Conservation (phyloP, 1,140 invertebrate genomes). For the Drosophila serrata region DNA sequence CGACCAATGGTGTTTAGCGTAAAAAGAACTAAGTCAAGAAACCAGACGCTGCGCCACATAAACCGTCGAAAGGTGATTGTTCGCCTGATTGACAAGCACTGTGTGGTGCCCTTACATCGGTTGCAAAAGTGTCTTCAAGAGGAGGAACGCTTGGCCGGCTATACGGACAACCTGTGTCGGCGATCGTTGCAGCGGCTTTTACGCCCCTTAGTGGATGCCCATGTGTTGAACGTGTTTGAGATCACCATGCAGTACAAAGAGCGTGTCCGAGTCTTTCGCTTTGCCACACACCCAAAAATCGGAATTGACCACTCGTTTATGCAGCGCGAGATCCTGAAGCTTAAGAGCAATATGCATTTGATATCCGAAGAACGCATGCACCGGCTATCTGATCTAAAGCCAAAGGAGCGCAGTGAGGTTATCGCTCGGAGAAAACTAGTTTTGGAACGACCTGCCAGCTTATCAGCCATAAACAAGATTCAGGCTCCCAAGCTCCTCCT, state of each 20-base stretch:
- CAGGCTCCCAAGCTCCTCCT: constrained; percentile 89
- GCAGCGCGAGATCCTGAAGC: constrained; percentile 59
- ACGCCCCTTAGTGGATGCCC: constrained; percentile 35
- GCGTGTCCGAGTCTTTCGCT: constrained; percentile 55
- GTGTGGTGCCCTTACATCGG: constrained; percentile 38
- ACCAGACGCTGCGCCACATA: constrained; percentile 44
- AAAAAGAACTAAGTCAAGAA: constrained; percentile 25
- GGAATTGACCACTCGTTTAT: constrained; percentile 56
- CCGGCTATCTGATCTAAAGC: not conserved
- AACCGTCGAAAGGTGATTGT: constrained; percentile 54
- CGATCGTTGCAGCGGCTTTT: constrained; percentile 71
- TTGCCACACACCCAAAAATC: constrained; percentile 77
- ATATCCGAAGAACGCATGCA: constrained; percentile 49
- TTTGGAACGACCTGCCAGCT: not conserved
- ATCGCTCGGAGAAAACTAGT: constrained; percentile 17
- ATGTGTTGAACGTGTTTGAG: constrained; percentile 64
- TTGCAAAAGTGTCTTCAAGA: constrained; percentile 37
- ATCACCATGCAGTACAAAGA: constrained; percentile 56
- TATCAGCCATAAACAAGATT: constrained; percentile 13
- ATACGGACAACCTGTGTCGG: constrained; percentile 59
- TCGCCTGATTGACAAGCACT: constrained; percentile 56
- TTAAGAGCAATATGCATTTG: constrained; percentile 71
- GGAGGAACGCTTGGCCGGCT: constrained; percentile 43
- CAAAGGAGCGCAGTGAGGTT: constrained; percentile 25
- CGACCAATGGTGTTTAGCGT: constrained; percentile 25